These are phyloP conservation scores for Rhinella marina DNA, from an alignment of 2,797 vertebrate species.

Conservation along the genomic window DNA sequence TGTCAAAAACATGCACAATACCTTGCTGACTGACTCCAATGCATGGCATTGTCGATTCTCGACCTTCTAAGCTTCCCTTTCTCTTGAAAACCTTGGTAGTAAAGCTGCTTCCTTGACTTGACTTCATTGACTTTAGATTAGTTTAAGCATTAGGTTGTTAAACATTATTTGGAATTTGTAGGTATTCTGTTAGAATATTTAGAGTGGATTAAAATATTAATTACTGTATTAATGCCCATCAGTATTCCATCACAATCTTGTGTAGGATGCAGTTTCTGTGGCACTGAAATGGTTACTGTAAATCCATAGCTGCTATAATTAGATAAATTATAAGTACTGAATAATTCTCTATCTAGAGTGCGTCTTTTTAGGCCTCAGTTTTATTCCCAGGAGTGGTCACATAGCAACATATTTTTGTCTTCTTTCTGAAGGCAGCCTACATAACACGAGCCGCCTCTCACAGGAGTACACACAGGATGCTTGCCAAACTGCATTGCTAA, in stretches of 20 bases:
- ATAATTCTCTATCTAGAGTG: slow-evolving; percentile 27
- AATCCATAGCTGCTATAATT: slow-evolving; percentile 15
- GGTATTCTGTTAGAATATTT: not conserved
- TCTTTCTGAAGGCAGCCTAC: slow-evolving; percentile 42
- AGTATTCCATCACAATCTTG: not conserved
- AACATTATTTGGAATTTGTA: not conserved
- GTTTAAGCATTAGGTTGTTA: not conserved
- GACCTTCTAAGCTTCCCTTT: too few relatives aligned
- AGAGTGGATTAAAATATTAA: not conserved
- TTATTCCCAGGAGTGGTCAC: slow-evolving; percentile 50
- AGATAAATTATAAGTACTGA: slow-evolving; percentile 13
- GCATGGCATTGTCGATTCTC: too few relatives aligned
- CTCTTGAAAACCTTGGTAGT: too few relatives aligned
- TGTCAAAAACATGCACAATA: too few relatives aligned
- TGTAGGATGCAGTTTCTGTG: not conserved
- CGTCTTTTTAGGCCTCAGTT: slow-evolving; percentile 36
- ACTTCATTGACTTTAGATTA: too few relatives aligned
- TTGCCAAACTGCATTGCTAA: slow-evolving; percentile 43
- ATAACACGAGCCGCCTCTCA: slow-evolving; percentile 38
- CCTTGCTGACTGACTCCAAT: too few relatives aligned
- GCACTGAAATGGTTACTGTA: slow-evolving; percentile 16
- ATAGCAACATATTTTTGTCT: slow-evolving; percentile 54
- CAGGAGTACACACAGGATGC: slow-evolving; percentile 35
- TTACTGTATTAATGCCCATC: not conserved
- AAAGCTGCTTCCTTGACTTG: too few relatives aligned